Conservation (phyloP, 2,113 vertebrate genomes). For the Otocyon megalotis region DNA sequence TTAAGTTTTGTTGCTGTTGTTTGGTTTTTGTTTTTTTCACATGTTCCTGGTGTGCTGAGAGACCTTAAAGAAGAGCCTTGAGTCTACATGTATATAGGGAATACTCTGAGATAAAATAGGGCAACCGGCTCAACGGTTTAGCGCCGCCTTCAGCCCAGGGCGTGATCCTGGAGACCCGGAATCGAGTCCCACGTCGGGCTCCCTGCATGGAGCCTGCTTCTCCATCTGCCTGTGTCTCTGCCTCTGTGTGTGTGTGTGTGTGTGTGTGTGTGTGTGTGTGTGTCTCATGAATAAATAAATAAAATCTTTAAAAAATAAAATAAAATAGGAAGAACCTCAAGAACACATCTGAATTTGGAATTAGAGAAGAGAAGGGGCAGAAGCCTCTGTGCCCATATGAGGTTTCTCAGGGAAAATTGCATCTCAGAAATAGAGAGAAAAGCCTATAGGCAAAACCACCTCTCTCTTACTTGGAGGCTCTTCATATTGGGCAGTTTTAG, state of each 20-base stretch:
- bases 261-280: no score
- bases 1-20: background rate
- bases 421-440: background rate
- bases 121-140: no score
- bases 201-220: no score
- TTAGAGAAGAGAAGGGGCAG: background rate
- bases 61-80: background rate
- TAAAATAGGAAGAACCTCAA: background rate
- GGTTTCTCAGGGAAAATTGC: background rate
- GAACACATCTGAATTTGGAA: background rate
- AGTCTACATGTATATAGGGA: background rate
- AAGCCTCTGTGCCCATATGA: accelerated
- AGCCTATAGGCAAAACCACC: background rate
- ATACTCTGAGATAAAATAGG: background rate
- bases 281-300: no score
- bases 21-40: background rate
- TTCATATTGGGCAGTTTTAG: background rate
- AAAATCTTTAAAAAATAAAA: no score
- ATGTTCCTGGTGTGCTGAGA: background rate
- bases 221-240: no score
- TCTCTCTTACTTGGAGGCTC: background rate
- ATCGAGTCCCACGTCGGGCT: no score
- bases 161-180: no score
- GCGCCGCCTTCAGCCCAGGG: no score
- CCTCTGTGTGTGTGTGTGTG: no score